Evolutionary conservation across 2,888 invertebrate species (phyloP).

Genomic region (Parochlus steinenii): DNA sequence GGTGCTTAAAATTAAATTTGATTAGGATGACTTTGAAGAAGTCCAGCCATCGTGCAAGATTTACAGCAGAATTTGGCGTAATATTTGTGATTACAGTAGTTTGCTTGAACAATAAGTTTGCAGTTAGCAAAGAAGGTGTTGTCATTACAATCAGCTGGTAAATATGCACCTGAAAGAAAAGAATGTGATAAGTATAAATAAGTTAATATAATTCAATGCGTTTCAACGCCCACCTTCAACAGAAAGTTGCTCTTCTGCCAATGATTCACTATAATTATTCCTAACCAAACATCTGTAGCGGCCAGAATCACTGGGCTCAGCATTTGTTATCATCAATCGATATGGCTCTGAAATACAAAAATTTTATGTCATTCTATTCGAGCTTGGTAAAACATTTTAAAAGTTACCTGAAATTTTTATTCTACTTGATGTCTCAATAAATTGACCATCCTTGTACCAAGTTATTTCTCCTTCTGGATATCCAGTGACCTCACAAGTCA

Average conservation of each 20-base stretch:
- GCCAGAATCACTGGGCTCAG: conserved; percentile 55
- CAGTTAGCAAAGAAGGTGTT: conserved; percentile 82
- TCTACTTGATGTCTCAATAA: conserved; percentile 37
- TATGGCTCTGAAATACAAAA: conserved; percentile 37
- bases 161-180: conserved; percentile 42
- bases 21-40: conserved; percentile 30
- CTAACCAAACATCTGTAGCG: conserved; percentile 67
- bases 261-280: conserved; percentile 52
- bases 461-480: conserved; percentile 56
- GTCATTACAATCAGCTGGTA: conserved; percentile 71
- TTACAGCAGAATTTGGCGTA: conserved; percentile 89
- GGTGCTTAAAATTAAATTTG: conserved; percentile 5
- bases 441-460: conserved; percentile 65
- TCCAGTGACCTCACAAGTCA: conserved; percentile 62
- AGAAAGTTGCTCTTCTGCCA: conserved; percentile 45
- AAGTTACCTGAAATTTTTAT: conserved; percentile 46
- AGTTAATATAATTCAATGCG: neutral
- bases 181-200: neutral
- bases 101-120: conserved; percentile 65
- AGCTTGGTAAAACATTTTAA: neutral
- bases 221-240: conserved; percentile 49
- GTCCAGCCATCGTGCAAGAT: conserved; percentile 78
- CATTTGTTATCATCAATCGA: conserved; percentile 48
- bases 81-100: conserved; percentile 75
- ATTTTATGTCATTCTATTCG: neutral